These are phyloP conservation scores for Lucilia cuprina DNA, from an alignment of 1,140 invertebrate genomes.

Conservation along the genomic window DNA sequence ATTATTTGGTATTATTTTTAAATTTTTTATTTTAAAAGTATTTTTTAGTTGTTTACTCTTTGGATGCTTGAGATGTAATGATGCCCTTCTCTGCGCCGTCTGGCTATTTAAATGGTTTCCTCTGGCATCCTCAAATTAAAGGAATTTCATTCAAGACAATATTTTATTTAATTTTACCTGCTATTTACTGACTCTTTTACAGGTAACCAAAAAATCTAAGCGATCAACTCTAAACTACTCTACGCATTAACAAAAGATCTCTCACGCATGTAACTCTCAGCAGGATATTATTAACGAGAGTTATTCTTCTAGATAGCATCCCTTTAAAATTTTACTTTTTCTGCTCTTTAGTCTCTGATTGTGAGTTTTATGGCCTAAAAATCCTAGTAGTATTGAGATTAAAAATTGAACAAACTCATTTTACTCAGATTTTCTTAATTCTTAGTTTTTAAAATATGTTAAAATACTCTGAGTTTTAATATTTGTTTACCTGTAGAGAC, in stretches of 20 bases:
- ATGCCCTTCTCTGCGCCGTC: conserved; percentile 58
- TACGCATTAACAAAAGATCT: background rate
- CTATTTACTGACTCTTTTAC: background rate
- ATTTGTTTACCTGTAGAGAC: background rate
- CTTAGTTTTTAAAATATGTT: background rate
- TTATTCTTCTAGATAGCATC: background rate
- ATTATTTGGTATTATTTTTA: background rate
- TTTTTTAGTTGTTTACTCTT: conserved; percentile 39
- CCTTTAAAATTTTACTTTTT: background rate
- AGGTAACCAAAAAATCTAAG: conserved; percentile 10
- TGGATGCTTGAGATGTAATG: conserved; percentile 52
- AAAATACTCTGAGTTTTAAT: background rate
- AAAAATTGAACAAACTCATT: background rate
- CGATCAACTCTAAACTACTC: background rate
- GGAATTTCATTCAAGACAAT: conserved; percentile 14
- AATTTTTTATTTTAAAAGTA: background rate
- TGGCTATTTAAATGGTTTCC: conserved; percentile 53
- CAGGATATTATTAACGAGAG: background rate
- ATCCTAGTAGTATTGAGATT: background rate
- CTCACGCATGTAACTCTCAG: background rate
- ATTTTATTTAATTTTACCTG: background rate
- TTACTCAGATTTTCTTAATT: background rate
- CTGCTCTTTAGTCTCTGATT: background rate
- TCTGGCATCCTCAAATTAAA: conserved; percentile 26
- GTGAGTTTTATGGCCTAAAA: background rate